Evolutionary conservation across 30 jellyfish, hydroid and myxozoan genomes (phyloP).

Genomic region (Sanderia malayensis): DNA sequence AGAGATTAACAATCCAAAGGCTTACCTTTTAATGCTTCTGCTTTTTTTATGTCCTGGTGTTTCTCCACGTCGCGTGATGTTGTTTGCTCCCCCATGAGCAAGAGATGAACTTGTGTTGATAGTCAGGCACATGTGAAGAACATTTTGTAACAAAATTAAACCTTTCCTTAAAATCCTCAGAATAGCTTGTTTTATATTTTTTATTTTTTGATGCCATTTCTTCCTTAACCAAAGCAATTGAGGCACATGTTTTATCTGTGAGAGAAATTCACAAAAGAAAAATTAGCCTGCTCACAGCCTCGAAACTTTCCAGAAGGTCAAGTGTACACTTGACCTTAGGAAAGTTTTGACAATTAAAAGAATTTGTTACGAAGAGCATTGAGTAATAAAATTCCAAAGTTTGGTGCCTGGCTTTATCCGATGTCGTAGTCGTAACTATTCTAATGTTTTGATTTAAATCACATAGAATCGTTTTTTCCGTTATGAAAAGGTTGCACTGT

Average conservation of each 20-base stretch:
- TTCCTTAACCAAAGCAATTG: conserved; percentile 40
- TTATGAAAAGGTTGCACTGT: conserved; percentile 35
- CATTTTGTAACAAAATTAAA: conserved; percentile 27
- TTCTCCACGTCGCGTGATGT: conserved; percentile 19
- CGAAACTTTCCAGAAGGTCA: conserved; percentile 1
- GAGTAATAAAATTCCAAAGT: conserved; percentile 28
- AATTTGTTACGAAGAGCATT: conserved; percentile 36
- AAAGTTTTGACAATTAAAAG: conserved; percentile 23
- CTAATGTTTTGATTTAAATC: background rate
- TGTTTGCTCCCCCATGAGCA: too few species aligned
- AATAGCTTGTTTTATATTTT: conserved; percentile 31
- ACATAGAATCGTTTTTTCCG: conserved; percentile 22
- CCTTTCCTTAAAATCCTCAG: conserved; percentile 43
- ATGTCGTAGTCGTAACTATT: conserved; percentile 38
- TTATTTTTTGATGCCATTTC: conserved; percentile 17
- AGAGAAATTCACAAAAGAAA: conserved; percentile 20
- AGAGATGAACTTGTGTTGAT: conserved; percentile 31
- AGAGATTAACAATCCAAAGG: conserved; percentile 20
- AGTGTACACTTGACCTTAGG: conserved; percentile 17
- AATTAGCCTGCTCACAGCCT: conserved; percentile 32
- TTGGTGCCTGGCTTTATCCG: conserved; percentile 40
- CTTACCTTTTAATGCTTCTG: conserved; percentile 27
- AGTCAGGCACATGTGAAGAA: conserved; percentile 39
- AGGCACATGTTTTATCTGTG: conserved; percentile 31
- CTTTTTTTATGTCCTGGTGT: conserved; percentile 32